Evolutionary conservation across 64 coral and sea anemone species (phyloP).

Genomic region (Stichodactyla helianthus): DNA sequence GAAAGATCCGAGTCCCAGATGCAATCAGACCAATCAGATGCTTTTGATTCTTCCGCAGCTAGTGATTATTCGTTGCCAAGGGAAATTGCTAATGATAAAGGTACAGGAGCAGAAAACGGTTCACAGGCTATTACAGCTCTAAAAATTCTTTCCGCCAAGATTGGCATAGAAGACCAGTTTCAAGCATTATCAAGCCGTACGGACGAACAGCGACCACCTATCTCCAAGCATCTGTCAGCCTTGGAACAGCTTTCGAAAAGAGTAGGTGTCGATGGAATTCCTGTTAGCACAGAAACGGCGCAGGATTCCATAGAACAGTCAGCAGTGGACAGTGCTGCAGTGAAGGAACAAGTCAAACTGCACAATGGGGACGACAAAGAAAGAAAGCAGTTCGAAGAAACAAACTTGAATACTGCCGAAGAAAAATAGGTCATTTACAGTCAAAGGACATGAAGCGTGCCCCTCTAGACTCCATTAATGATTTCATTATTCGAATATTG

Average conservation of each 20-base stretch:
- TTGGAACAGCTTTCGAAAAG: conserved; percentile 24
- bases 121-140: conserved; percentile 46
- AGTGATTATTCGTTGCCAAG: background rate
- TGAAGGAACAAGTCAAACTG: background rate
- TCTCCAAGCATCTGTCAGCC: conserved; percentile 17
- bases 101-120: conserved; percentile 24
- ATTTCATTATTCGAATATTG: no score
- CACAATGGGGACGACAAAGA: background rate
- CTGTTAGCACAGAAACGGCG: background rate
- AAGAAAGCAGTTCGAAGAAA: background rate
- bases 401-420: background rate
- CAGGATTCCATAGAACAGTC: background rate
- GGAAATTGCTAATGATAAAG: background rate
- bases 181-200: background rate
- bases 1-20: background rate
- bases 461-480: no score
- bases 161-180: conserved; percentile 39
- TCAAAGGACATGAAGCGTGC: no score
- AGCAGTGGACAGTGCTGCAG: background rate
- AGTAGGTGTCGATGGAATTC: background rate
- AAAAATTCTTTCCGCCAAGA: conserved; percentile 32
- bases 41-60: background rate
- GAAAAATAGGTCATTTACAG: background rate
- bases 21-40: background rate
- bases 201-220: background rate